Conservation (phyloP, 2,797 vertebrate species). For the Anguilla obscura region DNA sequence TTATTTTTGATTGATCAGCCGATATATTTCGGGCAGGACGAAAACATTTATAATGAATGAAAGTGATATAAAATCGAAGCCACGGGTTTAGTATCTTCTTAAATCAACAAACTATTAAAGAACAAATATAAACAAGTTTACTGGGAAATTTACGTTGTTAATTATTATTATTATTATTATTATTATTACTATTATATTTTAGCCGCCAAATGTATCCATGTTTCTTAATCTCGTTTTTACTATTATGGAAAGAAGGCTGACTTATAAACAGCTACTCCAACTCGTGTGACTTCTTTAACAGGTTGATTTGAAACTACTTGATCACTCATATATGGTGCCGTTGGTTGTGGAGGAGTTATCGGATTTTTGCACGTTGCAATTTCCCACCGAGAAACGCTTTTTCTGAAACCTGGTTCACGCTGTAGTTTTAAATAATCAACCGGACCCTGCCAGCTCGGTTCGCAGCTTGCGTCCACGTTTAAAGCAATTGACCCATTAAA, state of each 20-base stretch:
- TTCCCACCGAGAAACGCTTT: background rate
- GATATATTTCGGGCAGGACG: background rate
- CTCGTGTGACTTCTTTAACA: conserved; percentile 24
- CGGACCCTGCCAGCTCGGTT: background rate
- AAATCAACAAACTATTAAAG: background rate
- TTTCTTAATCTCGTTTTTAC: too few species aligned
- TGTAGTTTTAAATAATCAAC: background rate
- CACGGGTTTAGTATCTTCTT: background rate
- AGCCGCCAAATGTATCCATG: background rate
- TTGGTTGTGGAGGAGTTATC: background rate
- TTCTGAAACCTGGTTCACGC: background rate
- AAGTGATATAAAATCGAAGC: background rate
- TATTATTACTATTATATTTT: background rate
- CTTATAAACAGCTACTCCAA: background rate
- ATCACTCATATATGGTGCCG: background rate
- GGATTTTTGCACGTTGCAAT: background rate
- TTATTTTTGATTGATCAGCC: conserved; percentile 5
- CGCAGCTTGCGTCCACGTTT: background rate
- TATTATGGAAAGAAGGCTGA: background rate
- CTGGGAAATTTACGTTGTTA: background rate
- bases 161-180: background rate
- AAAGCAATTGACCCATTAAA: background rate
- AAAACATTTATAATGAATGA: background rate
- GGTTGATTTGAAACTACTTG: conserved; percentile 37
- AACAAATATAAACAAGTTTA: conserved; percentile 2